Evolutionary conservation across 2,888 invertebrate genomes (phyloP), one percentile per base, ranked within the genome.

Genomic region (Lasius fuliginosus): DNA sequence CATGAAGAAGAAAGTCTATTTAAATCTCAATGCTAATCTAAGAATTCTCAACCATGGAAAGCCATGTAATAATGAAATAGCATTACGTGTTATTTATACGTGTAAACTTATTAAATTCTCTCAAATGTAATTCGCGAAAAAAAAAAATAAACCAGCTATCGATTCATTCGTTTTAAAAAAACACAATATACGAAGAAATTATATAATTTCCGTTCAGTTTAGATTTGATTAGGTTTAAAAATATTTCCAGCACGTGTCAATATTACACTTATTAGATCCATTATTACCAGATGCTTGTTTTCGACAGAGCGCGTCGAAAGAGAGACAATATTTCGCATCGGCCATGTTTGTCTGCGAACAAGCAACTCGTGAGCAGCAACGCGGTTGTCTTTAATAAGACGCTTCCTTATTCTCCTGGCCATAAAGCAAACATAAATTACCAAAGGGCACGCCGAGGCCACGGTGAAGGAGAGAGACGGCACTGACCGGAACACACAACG

Each of bases 351-450:
- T 81, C 73, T 27, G 46, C 30, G 77, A 68, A 53, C 83, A 40
- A 77, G 76, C 79, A 71, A 71, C 87, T 87, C 85, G 89, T 69
- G 86, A 87, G 86, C 87, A 88, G 85, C 89, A 81, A 76, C 85
- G 75, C 87, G 91, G 88, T 89, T 88, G 89, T 88, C 91, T 93
- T 93, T 94, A 94, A 94, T 93, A 92, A 92, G 93, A 91, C 91
- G 94, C 93, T 93, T 94, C 94, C 93, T 94, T 93, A 94, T 93
- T 93, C 93, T 91, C 89, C 86, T 89, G 92, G 91, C 87, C 92
- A 92, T 93, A 93, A 93, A 93, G 92, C 92, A 92, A 93, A 93
- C 93, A 92, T 93, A 92, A 93, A 93, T 93, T 92, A 93, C 91
- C 83, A 90, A 91, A 91, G 89, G 90, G 86, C 91, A 89, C 89